Percentiles rank a stretch among this genome's conserved stretches.
Conservation (phyloP, 1,140 invertebrate species). For the Halesus radiatus region DNA sequence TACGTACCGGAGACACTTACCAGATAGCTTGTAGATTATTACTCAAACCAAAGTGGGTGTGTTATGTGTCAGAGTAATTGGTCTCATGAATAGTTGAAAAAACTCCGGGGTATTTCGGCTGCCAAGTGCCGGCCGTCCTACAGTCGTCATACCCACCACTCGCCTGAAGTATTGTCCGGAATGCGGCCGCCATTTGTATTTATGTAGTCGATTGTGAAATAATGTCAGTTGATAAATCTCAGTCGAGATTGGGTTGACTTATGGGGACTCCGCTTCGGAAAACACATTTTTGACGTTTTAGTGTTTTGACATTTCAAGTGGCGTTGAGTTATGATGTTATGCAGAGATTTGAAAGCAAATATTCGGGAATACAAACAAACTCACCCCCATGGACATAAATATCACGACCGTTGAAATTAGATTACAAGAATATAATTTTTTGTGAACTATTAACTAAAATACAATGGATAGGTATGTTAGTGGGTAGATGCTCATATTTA, state of each 20-base stretch:
- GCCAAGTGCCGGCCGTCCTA: slow-evolving; percentile 18
- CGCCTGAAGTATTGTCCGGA: slow-evolving; percentile 18
- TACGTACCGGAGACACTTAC: slow-evolving; percentile 24
- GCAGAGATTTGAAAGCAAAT: no score
- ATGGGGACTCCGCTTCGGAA: neutral
- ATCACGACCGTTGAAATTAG: no score
- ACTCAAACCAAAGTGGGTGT: slow-evolving; percentile 46
- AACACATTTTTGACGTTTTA: neutral
- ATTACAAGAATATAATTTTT: no score
- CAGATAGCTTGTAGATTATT: slow-evolving; percentile 17
- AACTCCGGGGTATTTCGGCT: neutral
- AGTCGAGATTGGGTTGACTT: slow-evolving; percentile 25
- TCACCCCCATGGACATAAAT: no score
- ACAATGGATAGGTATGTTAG: no score
- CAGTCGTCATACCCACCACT: neutral
- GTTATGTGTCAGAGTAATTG: slow-evolving; percentile 41
- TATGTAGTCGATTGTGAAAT: slow-evolving; percentile 20
- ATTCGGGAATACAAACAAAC: no score
- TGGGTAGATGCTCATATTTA: no score
- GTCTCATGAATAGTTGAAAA: slow-evolving; percentile 4
- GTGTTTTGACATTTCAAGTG: slow-evolving; percentile 11
- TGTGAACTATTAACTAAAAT: no score
- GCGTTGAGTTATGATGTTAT: neutral
- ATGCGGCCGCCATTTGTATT: slow-evolving; percentile 23
- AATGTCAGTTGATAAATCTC: slow-evolving; percentile 32